phyloP scores from a whole-genome alignment of 2,888 invertebrate genomes.

The Sussaba pulchella region DNA sequence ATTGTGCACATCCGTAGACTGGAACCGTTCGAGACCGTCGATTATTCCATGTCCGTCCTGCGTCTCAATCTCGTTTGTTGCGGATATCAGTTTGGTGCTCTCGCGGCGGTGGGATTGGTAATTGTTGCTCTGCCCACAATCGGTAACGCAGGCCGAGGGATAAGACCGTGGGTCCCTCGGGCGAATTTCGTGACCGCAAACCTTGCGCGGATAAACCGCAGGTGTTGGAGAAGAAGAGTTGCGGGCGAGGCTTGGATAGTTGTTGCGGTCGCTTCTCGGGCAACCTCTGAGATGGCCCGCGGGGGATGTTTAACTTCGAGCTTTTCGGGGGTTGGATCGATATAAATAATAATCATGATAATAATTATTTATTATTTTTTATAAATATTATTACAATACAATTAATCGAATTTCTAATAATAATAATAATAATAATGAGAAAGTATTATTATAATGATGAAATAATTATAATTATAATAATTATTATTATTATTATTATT shows the following conservation, averaged over 20 bases:
- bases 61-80: slow-evolving; percentile 11
- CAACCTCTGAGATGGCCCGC: slow-evolving; percentile 14
- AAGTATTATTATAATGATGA: too few species aligned
- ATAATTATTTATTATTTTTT: too few species aligned
- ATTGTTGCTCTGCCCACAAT: slow-evolving; percentile 64
- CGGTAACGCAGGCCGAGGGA: slow-evolving; percentile 25
- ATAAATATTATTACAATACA: too few species aligned
- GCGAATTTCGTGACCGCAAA: slow-evolving; percentile 49
- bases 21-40: too few species aligned
- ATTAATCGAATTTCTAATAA: too few species aligned
- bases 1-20: too few species aligned
- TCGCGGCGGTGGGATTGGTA: slow-evolving; percentile 23
- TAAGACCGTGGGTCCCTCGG: slow-evolving; percentile 3
- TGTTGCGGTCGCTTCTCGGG: slow-evolving; percentile 23
- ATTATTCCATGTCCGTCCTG: neutral
- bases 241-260: slow-evolving; percentile 26
- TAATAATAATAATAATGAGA: too few species aligned
- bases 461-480: too few species aligned
- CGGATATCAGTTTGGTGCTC: slow-evolving; percentile 16
- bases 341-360: neutral
- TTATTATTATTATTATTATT: too few species aligned
- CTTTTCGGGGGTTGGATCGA: neutral
- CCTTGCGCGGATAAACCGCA: slow-evolving; percentile 53
- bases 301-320: slow-evolving; percentile 20
- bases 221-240: slow-evolving; percentile 54